Evolutionary conservation across 2,113 vertebrate species (phyloP).

Genomic region (Coracopsis vasa): DNA sequence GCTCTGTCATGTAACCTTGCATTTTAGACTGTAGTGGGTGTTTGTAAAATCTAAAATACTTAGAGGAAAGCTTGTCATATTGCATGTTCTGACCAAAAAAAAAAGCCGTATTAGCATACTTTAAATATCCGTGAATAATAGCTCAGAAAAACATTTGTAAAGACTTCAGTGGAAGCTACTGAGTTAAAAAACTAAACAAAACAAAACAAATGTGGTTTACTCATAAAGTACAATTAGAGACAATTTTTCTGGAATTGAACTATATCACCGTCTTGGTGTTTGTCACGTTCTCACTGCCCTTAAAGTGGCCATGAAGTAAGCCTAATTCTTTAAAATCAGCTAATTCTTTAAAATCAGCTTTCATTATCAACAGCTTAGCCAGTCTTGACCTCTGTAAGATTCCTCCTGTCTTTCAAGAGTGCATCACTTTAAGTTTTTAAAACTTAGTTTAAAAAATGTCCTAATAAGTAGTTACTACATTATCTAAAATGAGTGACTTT

Average conservation of each 20-base stretch:
- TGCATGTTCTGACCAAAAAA: neutral
- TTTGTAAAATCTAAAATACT: neutral
- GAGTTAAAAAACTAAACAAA: neutral
- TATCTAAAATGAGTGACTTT: neutral
- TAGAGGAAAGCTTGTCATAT: neutral
- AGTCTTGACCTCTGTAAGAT: neutral
- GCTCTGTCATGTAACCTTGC: neutral
- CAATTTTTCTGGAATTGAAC: neutral
- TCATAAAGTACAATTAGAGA: neutral
- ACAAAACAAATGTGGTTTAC: neutral
- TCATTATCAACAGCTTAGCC: neutral
- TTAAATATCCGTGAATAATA: neutral
- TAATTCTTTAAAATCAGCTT: neutral
- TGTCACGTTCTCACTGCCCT: neutral
- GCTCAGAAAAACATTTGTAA: neutral
- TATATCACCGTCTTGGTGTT: neutral
- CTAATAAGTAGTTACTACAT: neutral
- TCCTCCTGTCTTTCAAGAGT: neutral
- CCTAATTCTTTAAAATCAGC: neutral
- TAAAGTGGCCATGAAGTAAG: neutral
- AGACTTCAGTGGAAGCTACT: neutral
- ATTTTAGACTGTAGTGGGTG: neutral
- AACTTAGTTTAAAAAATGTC: neutral
- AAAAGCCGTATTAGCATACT: neutral
- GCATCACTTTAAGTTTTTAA: neutral